Percentiles rank a stretch among this genome's conserved stretches.
Conservation (phyloP, 2,797 vertebrate genomes). For the Platalea minor region DNA sequence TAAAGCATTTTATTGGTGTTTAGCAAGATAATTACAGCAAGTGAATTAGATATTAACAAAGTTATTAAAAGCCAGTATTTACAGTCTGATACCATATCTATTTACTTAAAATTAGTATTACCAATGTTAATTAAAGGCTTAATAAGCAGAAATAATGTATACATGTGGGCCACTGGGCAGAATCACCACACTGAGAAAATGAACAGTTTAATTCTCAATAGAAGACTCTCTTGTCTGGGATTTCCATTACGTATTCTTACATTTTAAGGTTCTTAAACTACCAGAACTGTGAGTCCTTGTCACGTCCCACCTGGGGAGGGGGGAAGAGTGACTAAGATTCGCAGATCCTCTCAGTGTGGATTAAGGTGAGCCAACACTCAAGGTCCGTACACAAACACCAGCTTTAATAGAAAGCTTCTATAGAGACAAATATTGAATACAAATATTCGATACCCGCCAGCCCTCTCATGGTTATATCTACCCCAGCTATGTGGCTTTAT, state of each 20-base stretch:
- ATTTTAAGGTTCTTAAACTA: neutral
- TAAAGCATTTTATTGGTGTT: conserved; percentile 34
- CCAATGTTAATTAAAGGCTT: conserved; percentile 21
- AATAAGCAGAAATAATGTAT: neutral
- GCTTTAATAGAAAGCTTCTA: no score
- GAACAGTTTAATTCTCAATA: neutral
- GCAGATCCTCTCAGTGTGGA: no score
- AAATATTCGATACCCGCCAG: no score
- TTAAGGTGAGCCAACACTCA: no score
- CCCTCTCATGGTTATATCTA: no score
- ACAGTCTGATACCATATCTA: neutral
- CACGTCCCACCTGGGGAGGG: no score
- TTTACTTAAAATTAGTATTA: neutral
- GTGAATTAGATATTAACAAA: conserved; percentile 36
- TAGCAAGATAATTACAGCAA: conserved; percentile 16
- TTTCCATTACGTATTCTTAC: neutral
- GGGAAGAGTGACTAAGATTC: no score
- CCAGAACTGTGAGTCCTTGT: neutral
- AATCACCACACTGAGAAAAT: neutral
- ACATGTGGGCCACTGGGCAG: neutral
- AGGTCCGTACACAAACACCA: no score
- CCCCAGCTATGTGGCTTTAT: no score
- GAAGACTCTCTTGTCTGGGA: neutral
- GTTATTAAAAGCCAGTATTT: conserved; percentile 17
- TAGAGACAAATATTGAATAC: no score